phyloP scores from a whole-genome alignment of 2,113 vertebrate species.

The Channa argus region DNA sequence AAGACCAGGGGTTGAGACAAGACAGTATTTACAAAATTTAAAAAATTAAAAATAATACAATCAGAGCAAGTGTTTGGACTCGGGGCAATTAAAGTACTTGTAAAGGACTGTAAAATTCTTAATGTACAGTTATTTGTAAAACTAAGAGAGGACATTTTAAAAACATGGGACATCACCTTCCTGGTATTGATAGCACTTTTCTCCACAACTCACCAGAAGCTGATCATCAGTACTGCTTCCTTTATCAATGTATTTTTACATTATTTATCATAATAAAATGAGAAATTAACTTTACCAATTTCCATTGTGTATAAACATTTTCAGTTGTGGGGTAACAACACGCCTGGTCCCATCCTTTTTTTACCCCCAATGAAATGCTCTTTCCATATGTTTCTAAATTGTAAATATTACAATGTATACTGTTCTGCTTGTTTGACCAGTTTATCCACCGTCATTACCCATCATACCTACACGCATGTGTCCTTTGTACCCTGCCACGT shows the following conservation, averaged over 20 bases:
- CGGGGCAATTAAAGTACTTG: too few species aligned
- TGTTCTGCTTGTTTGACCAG: neutral
- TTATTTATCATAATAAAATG: too few species aligned
- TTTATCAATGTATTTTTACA: too few species aligned
- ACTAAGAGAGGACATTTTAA: too few species aligned
- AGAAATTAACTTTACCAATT: neutral
- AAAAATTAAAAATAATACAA: too few species aligned
- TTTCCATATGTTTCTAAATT: neutral
- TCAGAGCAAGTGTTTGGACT: too few species aligned
- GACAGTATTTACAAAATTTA: too few species aligned
- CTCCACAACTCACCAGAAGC: neutral
- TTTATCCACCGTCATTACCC: slow-evolving; percentile 1
- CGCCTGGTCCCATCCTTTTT: neutral
- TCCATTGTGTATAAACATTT: neutral
- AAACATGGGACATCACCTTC: neutral
- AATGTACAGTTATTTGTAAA: too few species aligned
- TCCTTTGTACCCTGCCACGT: too few species aligned
- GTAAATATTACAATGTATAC: neutral
- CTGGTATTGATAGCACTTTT: neutral
- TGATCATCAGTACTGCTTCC: too few species aligned
- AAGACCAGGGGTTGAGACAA: too few species aligned
- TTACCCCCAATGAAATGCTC: neutral
- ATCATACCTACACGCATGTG: neutral
- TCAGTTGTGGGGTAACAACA: neutral
- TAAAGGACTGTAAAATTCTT: too few species aligned